Evolutionary conservation across 1,140 invertebrate species (phyloP).

Genomic region (Mycetomoellerius zeteki): DNA sequence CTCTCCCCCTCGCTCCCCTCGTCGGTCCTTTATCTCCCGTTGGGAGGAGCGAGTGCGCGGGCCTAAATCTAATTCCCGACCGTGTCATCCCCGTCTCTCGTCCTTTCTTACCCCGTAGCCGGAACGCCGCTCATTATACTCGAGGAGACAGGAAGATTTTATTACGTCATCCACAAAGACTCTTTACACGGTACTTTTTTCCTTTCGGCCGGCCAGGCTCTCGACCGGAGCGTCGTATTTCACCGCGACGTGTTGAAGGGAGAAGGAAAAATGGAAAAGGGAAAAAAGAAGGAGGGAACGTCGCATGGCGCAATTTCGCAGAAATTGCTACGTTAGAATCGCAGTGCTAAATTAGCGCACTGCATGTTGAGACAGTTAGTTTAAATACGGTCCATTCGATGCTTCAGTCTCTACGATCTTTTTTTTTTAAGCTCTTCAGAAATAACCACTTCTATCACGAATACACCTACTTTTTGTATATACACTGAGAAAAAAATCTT

Average conservation of each 20-base stretch:
- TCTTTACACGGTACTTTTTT: constrained; percentile 61
- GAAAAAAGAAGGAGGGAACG: neutral
- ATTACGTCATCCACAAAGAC: constrained; percentile 70
- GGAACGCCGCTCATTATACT: constrained; percentile 68
- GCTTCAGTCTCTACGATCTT: neutral
- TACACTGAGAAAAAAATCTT: neutral
- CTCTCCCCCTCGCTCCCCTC: constrained; percentile 61
- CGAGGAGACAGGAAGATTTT: constrained; percentile 70
- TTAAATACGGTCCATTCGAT: neutral
- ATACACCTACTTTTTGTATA: neutral
- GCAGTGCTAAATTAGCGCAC: constrained; percentile 5
- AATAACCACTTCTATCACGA: neutral
- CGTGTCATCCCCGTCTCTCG: constrained; percentile 68
- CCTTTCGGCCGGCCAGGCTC: constrained; percentile 21
- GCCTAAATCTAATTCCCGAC: constrained; percentile 62
- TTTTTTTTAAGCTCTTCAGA: neutral
- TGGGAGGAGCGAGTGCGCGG: constrained; percentile 14
- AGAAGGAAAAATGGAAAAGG: neutral
- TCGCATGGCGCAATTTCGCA: constrained; percentile 29
- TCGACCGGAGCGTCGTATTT: constrained; percentile 58
- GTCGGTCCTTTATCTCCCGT: constrained; percentile 59
- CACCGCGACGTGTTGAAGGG: constrained; percentile 34
- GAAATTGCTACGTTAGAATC: constrained; percentile 48
- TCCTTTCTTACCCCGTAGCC: constrained; percentile 24
- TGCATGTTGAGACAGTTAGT: neutral